Evolutionary conservation across 2,113 vertebrate species (phyloP), one percentile per base, ranked within the genome.

Genomic region (Myiozetetes cayanensis): DNA sequence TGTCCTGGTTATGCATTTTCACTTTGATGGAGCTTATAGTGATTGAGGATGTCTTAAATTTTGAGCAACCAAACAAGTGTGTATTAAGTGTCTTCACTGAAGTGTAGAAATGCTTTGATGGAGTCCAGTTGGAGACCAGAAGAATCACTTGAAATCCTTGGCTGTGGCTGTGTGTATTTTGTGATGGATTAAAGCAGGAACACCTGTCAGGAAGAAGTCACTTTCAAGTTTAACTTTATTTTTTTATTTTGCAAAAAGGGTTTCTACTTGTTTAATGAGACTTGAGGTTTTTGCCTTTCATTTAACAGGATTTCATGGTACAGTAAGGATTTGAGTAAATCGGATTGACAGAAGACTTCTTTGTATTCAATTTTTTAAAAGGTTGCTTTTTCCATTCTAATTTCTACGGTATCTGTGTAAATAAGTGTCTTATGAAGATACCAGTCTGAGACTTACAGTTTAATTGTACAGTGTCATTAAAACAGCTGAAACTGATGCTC

Each of bases 261-360:
- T 52, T 91, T 92, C 31, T 89, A 11, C 89, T 81, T 89, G 31
- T 88, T 94, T 82, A 92, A 56, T 78, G 56, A 21, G 17, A 65
- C 66, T 75, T 90, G 71, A 78, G 33, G 8, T 4, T 91, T 96
- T 95, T 79, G 53, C 53, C 55, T 50, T 95, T 87, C 41, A 27
- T 92, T 73, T 94, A 91, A 79, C 62, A 62, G 66, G 91, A 91
- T 94, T 96, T 96, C 37, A 43, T 61, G 41, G 22, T 87, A 70
- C 0, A 3, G 50, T 91, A 18, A 50, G 81, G 71, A 82, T 76
- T 93, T 91, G 46, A 73, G 74, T 91, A 82, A 94, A 93, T 91
- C 31, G 73, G 37, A 47, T 75, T 89, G 91, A 89, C 81, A 58
- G 93, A 82, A 87, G 27, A 39, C 44, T 52, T 81, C 73, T 92